These are phyloP conservation scores for Argya squamiceps DNA, from an alignment of 2,797 vertebrate species.

Conservation along the genomic window DNA sequence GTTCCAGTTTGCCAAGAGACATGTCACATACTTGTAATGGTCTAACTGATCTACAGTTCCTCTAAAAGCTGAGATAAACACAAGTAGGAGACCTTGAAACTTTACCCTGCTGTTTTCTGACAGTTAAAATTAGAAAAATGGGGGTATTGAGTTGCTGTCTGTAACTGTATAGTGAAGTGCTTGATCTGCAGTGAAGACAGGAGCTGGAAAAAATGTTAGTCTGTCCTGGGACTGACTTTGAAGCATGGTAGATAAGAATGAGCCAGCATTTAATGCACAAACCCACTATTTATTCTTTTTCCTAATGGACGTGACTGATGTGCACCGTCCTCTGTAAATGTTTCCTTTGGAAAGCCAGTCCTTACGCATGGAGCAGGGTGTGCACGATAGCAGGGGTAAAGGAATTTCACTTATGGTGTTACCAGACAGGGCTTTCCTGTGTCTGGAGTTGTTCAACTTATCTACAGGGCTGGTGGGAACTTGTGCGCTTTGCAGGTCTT, in stretches of 20 bases:
- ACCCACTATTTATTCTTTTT: not conserved
- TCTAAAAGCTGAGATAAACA: not conserved
- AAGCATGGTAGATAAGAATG: not conserved
- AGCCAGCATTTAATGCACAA: not conserved
- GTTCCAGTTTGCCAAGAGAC: not conserved
- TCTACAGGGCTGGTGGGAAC: not conserved
- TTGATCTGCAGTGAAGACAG: not conserved
- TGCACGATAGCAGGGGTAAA: not conserved
- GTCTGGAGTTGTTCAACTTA: constrained; percentile 25
- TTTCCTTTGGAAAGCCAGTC: not conserved
- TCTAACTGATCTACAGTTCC: not conserved
- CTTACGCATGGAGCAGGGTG: not conserved
- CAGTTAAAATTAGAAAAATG: constrained; percentile 51
- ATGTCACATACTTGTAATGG: not conserved
- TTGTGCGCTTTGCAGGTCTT: not conserved
- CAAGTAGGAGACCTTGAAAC: not conserved
- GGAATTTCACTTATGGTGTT: not conserved
- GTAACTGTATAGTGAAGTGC: not conserved
- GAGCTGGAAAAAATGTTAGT: not conserved
- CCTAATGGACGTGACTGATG: not conserved
- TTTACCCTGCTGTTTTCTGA: constrained; percentile 16
- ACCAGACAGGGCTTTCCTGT: constrained; percentile 53
- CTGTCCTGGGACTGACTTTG: not conserved
- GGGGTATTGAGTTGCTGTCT: not conserved
- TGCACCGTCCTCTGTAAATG: not conserved